A percentile compares a stretch with the other conserved stretches of the same genome.
Evolutionary conservation across 2,797 vertebrate genomes (phyloP).

Genomic region (Chrysocyon brachyurus): DNA sequence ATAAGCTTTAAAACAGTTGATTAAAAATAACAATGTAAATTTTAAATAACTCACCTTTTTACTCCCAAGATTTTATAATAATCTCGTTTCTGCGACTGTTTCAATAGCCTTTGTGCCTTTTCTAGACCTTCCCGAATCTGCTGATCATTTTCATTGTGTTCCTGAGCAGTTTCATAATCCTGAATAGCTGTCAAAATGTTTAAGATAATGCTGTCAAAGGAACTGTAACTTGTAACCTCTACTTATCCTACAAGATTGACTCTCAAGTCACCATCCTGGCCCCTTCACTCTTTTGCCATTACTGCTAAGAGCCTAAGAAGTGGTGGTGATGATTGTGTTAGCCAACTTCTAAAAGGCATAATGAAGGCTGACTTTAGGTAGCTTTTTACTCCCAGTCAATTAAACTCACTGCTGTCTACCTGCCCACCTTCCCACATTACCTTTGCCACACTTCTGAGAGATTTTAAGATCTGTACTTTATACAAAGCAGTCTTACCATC

Average conservation of each 20-base stretch:
- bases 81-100: conserved; percentile 97
- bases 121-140: conserved; percentile 97
- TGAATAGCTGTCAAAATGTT: conserved; percentile 91
- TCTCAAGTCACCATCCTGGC: neutral
- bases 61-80: conserved; percentile 99
- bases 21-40: conserved; percentile 28
- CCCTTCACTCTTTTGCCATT: neutral
- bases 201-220: conserved; percentile 43
- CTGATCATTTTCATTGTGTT: conserved; percentile 95
- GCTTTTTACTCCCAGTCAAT: neutral
- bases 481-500: neutral
- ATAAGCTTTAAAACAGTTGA: neutral
- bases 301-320: neutral
- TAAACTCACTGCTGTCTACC: neutral
- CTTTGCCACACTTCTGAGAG: neutral
- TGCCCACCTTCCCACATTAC: neutral
- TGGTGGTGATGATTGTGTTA: neutral
- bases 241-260: neutral
- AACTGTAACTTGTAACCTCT: neutral
- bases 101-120: conserved; percentile 95
- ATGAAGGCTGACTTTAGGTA: neutral
- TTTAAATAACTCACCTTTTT: conserved; percentile 92
- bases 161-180: conserved; percentile 95
- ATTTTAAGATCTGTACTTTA: neutral
- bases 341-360: neutral